Base-by-base conservation (phyloP, 2,113 vertebrate species). In the Carassius gibelio region DNA sequence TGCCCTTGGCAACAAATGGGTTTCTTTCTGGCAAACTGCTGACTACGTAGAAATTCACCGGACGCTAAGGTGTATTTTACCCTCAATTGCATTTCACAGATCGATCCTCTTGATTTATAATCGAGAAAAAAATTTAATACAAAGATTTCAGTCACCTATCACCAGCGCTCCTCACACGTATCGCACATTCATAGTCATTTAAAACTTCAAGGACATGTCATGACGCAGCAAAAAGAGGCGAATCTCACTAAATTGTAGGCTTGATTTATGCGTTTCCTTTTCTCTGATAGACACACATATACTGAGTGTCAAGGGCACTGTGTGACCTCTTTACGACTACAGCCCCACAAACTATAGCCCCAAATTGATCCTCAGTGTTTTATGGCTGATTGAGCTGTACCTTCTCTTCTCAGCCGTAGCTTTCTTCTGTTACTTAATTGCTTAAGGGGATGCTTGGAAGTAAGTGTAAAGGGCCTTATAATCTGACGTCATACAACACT, bases 341-440 rank as follows among this genome's bases (percentile, higher is more conserved):
- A 59, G 57, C 30, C 30, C 30, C 30, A 30, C 57, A 59, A 90
- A 90, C 90, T 92, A 91, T 87, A 89, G 88, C 90, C 78, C 50
- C 77, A 55, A 75, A 93, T 94, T 62, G 90, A 94, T 93, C 88
- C 57, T 71, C 57, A 8, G 74, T 34, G 87, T 89, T 91, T 91
- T 88, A 88, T 81, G 85, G 86, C 83, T 90, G 89, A 93, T 91
- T 89, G 86, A 92, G 90, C 86, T 84, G 90, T 76, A 23, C 1
- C 19, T 45, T 91, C 91, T 45, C 84, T 76, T 76, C 85, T 79
- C 76, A 74, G 80, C 61, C 26, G 4, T 82, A 69, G 84, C 83
- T 50, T 88, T 19, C 1, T 42, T 84, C 61, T 68, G 77, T 80
- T 80, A 80, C 21, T 62, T 64, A 64, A 80, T 42, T 45, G 36